phyloP scores from a whole-genome alignment of 1,140 invertebrate species.

The Chironomus tepperi region DNA sequence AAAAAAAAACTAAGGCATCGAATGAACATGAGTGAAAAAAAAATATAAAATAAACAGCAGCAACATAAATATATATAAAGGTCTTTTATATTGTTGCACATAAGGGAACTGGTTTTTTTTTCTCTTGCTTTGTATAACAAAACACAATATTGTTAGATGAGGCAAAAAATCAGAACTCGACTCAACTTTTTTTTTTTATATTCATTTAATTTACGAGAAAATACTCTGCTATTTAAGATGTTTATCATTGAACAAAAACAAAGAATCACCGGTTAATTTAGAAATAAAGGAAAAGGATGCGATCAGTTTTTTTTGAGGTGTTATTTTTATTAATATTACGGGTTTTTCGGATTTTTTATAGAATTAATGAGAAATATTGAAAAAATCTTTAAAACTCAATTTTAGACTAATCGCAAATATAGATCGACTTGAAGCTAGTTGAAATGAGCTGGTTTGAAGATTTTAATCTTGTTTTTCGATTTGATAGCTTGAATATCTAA shows the following conservation, averaged over 20 bases:
- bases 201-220: background rate
- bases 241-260: background rate
- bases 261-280: background rate
- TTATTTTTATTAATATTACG: no score
- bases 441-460: no score
- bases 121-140: background rate
- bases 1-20: background rate
- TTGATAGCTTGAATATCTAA: no score
- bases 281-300: no score
- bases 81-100: conserved; percentile 5
- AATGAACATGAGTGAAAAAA: background rate
- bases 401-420: no score
- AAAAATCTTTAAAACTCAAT: no score
- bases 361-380: no score
- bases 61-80: background rate
- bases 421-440: no score
- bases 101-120: conserved; percentile 7
- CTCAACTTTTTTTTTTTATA: background rate
- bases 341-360: no score
- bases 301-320: no score
- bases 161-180: background rate
- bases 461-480: no score
- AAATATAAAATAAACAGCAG: no score
- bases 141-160: background rate
- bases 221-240: background rate